phyloP scores from a whole-genome alignment of 2,888 invertebrate species.

The Isotomurus palustris region DNA sequence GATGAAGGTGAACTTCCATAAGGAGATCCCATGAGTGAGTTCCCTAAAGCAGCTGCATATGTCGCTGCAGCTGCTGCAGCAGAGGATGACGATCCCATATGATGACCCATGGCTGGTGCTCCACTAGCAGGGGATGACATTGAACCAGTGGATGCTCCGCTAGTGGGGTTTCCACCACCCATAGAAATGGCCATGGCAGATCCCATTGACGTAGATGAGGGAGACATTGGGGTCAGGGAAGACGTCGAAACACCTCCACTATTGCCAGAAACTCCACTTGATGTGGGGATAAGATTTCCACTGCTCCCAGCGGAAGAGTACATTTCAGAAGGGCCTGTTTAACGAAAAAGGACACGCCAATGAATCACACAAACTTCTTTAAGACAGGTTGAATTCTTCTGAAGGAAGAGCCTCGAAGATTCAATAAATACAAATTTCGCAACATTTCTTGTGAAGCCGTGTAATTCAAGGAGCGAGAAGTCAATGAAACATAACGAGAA shows the following conservation, averaged over 20 bases:
- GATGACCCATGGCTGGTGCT: constrained; percentile 17
- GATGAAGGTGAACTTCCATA: constrained; percentile 41
- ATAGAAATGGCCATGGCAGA: constrained; percentile 39
- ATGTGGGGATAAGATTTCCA: background rate
- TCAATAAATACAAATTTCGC: background rate
- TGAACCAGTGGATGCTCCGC: constrained; percentile 17
- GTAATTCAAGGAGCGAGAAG: background rate
- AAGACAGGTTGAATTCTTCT: too few relatives aligned
- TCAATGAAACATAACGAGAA: constrained; percentile 12
- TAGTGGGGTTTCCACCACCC: constrained; percentile 13
- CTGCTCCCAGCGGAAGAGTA: constrained; percentile 25
- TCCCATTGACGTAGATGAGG: constrained; percentile 24
- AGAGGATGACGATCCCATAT: constrained; percentile 22
- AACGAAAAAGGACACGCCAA: background rate
- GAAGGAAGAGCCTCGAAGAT: too few relatives aligned
- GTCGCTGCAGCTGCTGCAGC: constrained; percentile 31
- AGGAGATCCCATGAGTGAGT: constrained; percentile 44
- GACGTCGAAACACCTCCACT: background rate
- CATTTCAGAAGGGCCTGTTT: constrained; percentile 1
- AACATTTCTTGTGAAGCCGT: background rate
- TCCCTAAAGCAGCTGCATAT: constrained; percentile 44
- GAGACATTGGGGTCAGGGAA: constrained; percentile 13
- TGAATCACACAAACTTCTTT: too few relatives aligned
- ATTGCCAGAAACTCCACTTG: background rate
- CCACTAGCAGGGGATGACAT: constrained; percentile 23